Evolutionary conservation across 2,888 invertebrate species (phyloP).

Genomic region (Troglohyphantes excavatus): DNA sequence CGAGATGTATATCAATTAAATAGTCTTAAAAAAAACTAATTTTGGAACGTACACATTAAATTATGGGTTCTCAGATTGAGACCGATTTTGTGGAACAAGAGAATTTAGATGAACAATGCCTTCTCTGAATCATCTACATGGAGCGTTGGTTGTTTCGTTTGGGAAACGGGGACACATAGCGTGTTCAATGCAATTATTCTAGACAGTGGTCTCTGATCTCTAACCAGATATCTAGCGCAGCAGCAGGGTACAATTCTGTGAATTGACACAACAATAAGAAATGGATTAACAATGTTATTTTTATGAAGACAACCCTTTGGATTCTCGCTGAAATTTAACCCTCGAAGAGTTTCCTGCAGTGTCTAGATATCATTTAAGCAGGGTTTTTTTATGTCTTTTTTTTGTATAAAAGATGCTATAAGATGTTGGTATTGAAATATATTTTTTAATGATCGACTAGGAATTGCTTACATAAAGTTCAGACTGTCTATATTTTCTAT

Average conservation of each 20-base stretch:
- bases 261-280: slow-evolving; percentile 3
- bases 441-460: too few species aligned
- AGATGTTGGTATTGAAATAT: too few species aligned
- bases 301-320: not conserved
- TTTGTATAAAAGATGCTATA: too few species aligned
- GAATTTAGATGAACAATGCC: not conserved
- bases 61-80: not conserved
- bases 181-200: slow-evolving; percentile 1
- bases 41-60: not conserved
- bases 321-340: not conserved
- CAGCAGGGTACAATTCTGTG: not conserved
- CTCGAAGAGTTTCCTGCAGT: too few species aligned
- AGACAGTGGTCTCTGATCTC: not conserved
- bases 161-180: not conserved
- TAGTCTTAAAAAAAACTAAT: too few species aligned
- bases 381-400: too few species aligned
- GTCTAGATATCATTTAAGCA: too few species aligned
- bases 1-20: too few species aligned
- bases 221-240: not conserved
- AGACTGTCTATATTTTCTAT: too few species aligned
- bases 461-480: too few species aligned
- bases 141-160: not conserved
- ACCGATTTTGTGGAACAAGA: not conserved
- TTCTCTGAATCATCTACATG: not conserved
- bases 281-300: not conserved